Evolutionary conservation across 1,140 invertebrate species (phyloP), one percentile per base, ranked within the genome.

Genomic region (Capitella teleta): DNA sequence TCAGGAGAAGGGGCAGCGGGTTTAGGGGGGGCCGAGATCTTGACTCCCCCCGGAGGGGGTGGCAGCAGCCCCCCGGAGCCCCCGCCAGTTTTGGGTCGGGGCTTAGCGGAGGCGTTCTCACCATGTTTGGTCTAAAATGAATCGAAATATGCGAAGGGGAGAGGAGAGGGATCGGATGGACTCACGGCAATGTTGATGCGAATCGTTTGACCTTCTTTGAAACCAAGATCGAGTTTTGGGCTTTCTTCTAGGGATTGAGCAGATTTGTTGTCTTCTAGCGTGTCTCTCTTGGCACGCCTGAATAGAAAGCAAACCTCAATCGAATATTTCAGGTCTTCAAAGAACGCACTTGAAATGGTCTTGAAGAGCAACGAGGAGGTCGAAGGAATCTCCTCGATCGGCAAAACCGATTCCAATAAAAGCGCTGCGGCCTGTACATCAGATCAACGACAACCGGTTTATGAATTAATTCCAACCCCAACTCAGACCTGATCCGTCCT

Each of bases 191-290:
- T 93, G 67, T 97, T 97, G 37, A 98, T 93, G 76, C 92, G 96
- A 55, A 98, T 97, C 14, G 93, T 98, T 77, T 98, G 87, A 24
- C 94, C 94, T 68, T 96, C 94, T 70, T 97, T 98, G 64, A 98
- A 96, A 50, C 90, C 84, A n/a, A 97, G 77, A 78, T 97, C 91
- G 16, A 97, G 73, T 60, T 87, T 82, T 52, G 87, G 87, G 32
- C 58, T 64, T 8, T 43, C 51, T 5, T 61, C 53, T 28, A 69
- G 56, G 24, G 59, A 50, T 30, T 57, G 47, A 28, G 60, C 57
- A 89, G 44, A 32, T 53, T 68, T 57, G 43, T 64, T 60, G 37
- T 86, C 83, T 72, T 86, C 79, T 14, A 6, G 42, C 68, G 94
- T 86, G 59, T 88, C 85, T 72, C 93, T 93, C 63, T 88, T 87